These are phyloP conservation scores for Hystrix cristata DNA, from an alignment of 2,113 vertebrate species.

Conservation along the genomic window DNA sequence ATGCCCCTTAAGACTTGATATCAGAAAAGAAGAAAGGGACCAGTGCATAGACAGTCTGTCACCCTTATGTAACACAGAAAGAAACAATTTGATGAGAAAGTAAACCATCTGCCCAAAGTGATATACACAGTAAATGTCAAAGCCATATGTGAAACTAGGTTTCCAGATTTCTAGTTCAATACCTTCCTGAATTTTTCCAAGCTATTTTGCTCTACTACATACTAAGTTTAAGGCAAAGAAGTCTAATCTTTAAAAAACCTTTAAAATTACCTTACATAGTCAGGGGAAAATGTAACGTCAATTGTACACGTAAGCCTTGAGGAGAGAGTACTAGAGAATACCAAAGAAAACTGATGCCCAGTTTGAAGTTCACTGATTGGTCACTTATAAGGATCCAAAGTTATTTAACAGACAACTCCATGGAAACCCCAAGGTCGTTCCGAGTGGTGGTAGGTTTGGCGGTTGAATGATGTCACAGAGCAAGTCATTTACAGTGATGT, in stretches of 20 bases:
- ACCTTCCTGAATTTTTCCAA: background rate
- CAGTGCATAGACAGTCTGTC: background rate
- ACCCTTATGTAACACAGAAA: background rate
- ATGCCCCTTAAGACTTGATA: background rate
- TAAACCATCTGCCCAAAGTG: background rate
- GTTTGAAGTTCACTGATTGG: constrained; percentile 15
- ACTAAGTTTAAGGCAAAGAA: background rate
- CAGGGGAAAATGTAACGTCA: constrained; percentile 30
- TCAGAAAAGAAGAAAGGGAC: background rate
- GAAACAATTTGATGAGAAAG: background rate
- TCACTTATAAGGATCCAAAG: constrained; percentile 61
- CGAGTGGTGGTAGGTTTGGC: constrained; percentile 38
- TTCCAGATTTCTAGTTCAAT: background rate
- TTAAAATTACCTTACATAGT: constrained; percentile 72
- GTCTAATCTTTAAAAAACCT: background rate
- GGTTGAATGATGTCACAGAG: constrained; percentile 71
- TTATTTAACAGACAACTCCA: constrained; percentile 49
- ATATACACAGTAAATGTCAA: background rate
- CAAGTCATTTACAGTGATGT: constrained; percentile 35
- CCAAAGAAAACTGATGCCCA: background rate
- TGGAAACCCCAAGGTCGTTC: constrained; percentile 67
- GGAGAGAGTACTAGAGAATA: background rate
- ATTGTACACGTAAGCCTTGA: background rate
- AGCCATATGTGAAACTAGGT: background rate
- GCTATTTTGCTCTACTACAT: background rate